Base-by-base conservation (phyloP, 2,797 vertebrate genomes). In the Chaunax sp. region DNA sequence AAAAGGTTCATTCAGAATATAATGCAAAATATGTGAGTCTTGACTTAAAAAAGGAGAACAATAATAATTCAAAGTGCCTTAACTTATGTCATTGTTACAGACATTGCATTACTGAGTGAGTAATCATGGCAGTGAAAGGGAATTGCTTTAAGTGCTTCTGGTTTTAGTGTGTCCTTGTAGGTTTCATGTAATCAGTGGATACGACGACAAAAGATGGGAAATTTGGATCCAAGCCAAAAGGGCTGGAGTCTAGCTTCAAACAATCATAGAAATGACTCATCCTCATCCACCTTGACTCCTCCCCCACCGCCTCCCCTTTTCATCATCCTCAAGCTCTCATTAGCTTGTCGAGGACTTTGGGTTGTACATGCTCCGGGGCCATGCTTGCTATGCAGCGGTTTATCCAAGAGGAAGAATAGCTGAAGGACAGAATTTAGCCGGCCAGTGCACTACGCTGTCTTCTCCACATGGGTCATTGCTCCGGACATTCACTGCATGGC, bases 391-490 rank as follows among this genome's bases (percentile, higher is more conserved):
- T 82, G 77, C 83, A 65, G 53, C 28, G 46, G 78, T 84, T 87
- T 79, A 88, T 90, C 87, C 86, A 86, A 89, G 80, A 85, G 81
- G 88, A 89, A 90, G 78, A 80, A 72, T 82, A 58, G 86, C 90
- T 81, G 56, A 55, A 64, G 87, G 88, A 85, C 69, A 77, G 72
- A 83, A 86, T 86, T 89, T 84, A 70, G 77, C 62, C 46, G 58
- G 78, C 78, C 87, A 79, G 71, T 64, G 70, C 72, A 66, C 65
- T 62, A 28, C 35, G 70, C 72, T 41, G 81, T 86, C 77, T 84
- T 81, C 73, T 77, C 75, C 61, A 38, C 74, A 85, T 26, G 88
- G 89, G 83, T 91, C 89, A 88, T 55, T 84, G 87, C 77, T 79
- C 72, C 65, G 78, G 75, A 89, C 81, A 87, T 87, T 80, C 76